phyloP scores from a whole-genome alignment of 1,140 invertebrate species.

The Aphaenogaster floridana region DNA sequence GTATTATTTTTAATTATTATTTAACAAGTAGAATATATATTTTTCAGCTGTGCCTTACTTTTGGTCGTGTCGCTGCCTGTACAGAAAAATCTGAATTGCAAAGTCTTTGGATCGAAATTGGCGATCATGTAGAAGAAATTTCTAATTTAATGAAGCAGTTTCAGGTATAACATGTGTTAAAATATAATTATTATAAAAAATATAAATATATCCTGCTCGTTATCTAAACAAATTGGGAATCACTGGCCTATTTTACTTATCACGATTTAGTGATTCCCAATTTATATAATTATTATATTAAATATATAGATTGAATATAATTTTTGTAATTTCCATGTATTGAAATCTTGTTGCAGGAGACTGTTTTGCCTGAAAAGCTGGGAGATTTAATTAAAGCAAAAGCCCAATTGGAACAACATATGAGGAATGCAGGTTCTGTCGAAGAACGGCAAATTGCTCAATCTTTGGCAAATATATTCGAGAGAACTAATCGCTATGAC shows the following conservation, averaged over 20 bases:
- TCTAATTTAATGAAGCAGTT: constrained; percentile 82
- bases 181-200: background rate
- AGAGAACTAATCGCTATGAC: constrained; percentile 78
- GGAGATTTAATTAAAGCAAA: constrained; percentile 83
- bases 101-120: constrained; percentile 82
- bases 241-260: no score
- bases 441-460: constrained; percentile 80
- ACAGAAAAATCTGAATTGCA: constrained; percentile 81
- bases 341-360: constrained; percentile 77
- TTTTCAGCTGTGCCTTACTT: constrained; percentile 84
- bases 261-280: no score
- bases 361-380: constrained; percentile 84
- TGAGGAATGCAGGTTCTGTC: constrained; percentile 70
- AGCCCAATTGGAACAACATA: constrained; percentile 77
- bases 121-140: constrained; percentile 82
- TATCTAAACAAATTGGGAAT: no score
- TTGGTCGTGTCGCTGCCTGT: constrained; percentile 81
- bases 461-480: constrained; percentile 79
- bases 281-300: background rate
- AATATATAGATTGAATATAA: constrained; percentile 35
- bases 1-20: constrained; percentile 16
- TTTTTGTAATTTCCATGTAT: constrained; percentile 6
- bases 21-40: constrained; percentile 16
- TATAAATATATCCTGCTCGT: no score
- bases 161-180: constrained; percentile 76